phyloP scores from a whole-genome alignment of 2,888 invertebrate genomes.

The Hedychridium roseum region DNA sequence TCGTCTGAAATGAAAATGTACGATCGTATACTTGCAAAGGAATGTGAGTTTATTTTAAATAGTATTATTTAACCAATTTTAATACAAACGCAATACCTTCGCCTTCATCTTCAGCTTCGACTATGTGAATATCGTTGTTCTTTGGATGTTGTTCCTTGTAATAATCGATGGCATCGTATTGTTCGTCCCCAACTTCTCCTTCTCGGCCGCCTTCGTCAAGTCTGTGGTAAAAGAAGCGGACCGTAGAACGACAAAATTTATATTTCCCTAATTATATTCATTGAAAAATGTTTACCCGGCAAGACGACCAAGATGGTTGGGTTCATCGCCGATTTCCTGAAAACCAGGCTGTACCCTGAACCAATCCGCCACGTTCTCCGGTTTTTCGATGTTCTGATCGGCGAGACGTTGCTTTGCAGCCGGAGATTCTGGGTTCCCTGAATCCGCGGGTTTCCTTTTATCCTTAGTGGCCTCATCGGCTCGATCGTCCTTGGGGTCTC shows the following conservation, averaged over 20 bases:
- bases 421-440: conserved; percentile 21
- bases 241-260: not conserved
- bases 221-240: conserved; percentile 29
- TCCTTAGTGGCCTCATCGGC: conserved; percentile 27
- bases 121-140: conserved; percentile 49
- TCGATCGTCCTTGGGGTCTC: conserved; percentile 38
- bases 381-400: conserved; percentile 35
- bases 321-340: conserved; percentile 59
- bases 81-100: too few species aligned
- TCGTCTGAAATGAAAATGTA: conserved; percentile 40
- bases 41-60: not conserved
- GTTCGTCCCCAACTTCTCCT: too few species aligned
- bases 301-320: conserved; percentile 49
- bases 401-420: conserved; percentile 33
- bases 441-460: conserved; percentile 23
- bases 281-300: conserved; percentile 40
- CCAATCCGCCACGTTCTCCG: conserved; percentile 37
- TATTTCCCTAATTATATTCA: not conserved
- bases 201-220: conserved; percentile 47
- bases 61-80: too few species aligned
- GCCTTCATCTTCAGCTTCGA: conserved; percentile 57
- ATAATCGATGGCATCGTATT: conserved; percentile 53
- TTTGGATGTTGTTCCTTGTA: conserved; percentile 53
- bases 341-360: conserved; percentile 47
- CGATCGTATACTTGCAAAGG: not conserved